phyloP scores from a whole-genome alignment of 2,797 vertebrate genomes.

The Amazona ochrocephala region DNA sequence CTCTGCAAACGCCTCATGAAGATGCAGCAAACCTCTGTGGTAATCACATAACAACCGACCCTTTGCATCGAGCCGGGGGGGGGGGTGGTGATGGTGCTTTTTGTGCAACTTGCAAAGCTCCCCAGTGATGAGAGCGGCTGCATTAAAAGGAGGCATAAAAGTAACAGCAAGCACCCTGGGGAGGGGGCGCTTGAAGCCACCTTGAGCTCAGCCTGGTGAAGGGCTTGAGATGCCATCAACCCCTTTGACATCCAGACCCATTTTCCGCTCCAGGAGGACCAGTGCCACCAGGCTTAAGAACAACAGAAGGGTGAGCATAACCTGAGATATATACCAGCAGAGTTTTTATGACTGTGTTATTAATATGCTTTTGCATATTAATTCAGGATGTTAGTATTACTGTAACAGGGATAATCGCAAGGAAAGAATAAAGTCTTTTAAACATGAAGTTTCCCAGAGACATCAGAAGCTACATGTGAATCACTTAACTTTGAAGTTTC shows the following conservation, averaged over 20 bases:
- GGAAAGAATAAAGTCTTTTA: no score
- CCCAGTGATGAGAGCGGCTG: neutral
- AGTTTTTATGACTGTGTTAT: neutral
- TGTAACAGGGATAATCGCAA: constrained; percentile 5
- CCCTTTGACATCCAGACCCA: neutral
- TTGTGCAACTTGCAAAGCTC: neutral
- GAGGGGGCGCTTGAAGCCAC: neutral
- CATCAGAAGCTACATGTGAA: no score
- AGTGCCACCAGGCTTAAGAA: neutral
- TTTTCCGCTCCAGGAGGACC: neutral
- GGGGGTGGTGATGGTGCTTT: neutral
- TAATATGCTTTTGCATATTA: neutral
- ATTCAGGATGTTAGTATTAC: neutral
- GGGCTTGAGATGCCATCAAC: neutral
- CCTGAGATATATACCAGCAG: neutral
- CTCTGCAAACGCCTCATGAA: fast-evolving
- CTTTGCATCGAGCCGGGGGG: no score
- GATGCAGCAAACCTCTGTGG: neutral
- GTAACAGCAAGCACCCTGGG: neutral
- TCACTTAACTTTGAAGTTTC: no score
- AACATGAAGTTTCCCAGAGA: no score
- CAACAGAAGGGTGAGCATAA: neutral
- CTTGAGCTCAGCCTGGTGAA: neutral
- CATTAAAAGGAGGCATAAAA: no score
- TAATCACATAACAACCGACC: neutral